These are phyloP conservation scores for Tolmerus cingulatus DNA, from an alignment of 2,888 invertebrate genomes.

Conservation along the genomic window DNA sequence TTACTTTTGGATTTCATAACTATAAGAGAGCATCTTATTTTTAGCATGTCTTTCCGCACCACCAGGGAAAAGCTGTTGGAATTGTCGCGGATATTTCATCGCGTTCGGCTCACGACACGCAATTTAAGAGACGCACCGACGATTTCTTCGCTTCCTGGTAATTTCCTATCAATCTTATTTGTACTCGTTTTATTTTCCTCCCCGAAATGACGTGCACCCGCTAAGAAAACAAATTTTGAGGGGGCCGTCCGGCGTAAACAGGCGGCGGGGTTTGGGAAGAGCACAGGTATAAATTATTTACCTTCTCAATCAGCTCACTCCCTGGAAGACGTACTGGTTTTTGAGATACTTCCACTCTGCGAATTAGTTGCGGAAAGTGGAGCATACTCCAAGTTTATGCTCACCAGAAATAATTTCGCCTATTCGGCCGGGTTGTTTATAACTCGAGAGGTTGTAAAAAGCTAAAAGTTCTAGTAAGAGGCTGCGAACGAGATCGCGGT, in stretches of 20 bases:
- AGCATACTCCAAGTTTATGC: not conserved
- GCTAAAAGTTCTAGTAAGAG: not conserved
- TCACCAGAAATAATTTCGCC: not conserved
- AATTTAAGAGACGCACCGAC: not conserved
- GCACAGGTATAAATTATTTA: not conserved
- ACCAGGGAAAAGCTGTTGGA: not conserved
- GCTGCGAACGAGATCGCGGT: not conserved
- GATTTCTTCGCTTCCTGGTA: not conserved
- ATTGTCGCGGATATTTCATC: not conserved
- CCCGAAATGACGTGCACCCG: not conserved
- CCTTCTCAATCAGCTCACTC: not conserved
- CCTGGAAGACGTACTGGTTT: not conserved
- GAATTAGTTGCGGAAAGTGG: not conserved
- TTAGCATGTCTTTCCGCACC: not conserved
- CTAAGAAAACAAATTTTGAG: not conserved
- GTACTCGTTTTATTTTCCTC: not conserved
- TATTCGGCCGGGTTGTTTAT: not conserved
- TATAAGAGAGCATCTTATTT: not conserved
- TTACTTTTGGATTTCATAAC: not conserved
- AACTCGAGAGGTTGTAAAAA: not conserved
- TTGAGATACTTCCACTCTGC: not conserved
- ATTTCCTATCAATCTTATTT: not conserved
- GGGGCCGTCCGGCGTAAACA: not conserved
- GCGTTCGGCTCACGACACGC: not conserved
- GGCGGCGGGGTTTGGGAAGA: not conserved